Conservation (phyloP, 2,797 vertebrate genomes). For the Acanthurus leucopareius region DNA sequence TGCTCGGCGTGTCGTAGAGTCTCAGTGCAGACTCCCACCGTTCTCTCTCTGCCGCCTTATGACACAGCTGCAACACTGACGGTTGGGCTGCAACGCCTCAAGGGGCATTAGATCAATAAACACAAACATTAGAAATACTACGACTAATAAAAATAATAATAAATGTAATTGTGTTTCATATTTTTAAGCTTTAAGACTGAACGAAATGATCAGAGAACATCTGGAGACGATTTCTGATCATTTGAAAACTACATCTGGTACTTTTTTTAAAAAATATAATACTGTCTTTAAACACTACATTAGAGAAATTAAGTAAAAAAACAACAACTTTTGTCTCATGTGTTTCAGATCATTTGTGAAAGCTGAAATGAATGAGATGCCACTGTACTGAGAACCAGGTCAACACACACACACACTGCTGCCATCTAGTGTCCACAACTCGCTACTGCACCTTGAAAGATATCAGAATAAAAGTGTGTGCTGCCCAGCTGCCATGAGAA, state of each 20-base stretch:
- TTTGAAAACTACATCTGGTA: too few relatives aligned
- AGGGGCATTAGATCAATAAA: conserved; percentile 14
- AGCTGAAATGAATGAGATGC: too few relatives aligned
- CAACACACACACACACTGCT: conserved; percentile 3
- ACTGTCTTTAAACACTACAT: too few relatives aligned
- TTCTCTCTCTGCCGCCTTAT: conserved; percentile 45
- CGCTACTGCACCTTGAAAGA: neutral
- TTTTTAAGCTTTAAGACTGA: neutral
- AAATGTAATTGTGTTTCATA: too few relatives aligned
- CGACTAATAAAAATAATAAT: too few relatives aligned
- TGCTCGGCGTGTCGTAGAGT: neutral
- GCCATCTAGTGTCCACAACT: conserved; percentile 46
- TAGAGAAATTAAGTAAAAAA: too few relatives aligned
- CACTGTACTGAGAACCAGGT: neutral
- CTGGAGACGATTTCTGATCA: too few relatives aligned
- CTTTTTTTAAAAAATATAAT: too few relatives aligned
- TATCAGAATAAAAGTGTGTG: too few relatives aligned
- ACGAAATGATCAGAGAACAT: too few relatives aligned
- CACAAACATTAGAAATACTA: neutral
- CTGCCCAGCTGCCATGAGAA: too few relatives aligned
- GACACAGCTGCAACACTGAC: conserved; percentile 53
- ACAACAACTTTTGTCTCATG: neutral
- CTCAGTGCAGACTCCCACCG: conserved; percentile 46
- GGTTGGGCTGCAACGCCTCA: conserved; percentile 53
- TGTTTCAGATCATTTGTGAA: too few relatives aligned